Evolutionary conservation across 2,888 invertebrate genomes (phyloP).

Genomic region (Belgica antarctica): DNA sequence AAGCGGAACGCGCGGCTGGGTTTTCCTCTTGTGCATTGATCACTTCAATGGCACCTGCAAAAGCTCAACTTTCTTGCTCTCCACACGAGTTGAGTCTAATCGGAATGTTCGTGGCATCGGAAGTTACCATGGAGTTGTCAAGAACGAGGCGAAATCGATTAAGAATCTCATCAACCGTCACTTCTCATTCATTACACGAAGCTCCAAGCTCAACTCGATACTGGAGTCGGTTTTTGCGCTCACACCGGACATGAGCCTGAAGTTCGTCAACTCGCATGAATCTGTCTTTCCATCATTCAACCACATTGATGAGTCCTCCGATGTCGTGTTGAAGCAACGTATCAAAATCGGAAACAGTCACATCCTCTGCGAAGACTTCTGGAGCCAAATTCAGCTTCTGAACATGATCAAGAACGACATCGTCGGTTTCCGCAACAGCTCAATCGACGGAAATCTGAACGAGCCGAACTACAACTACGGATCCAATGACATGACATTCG

Average conservation of each 20-base stretch:
- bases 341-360: slow-evolving; percentile 49
- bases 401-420: slow-evolving; percentile 52
- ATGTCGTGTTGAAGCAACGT: slow-evolving; percentile 50
- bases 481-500: slow-evolving; percentile 46
- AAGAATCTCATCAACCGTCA: slow-evolving; percentile 49
- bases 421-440: slow-evolving; percentile 48
- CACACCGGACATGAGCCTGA: slow-evolving; percentile 49
- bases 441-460: slow-evolving; percentile 44
- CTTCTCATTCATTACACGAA: slow-evolving; percentile 44
- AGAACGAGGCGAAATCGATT: slow-evolving; percentile 48
- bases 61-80: slow-evolving; percentile 48
- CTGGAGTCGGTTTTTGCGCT: slow-evolving; percentile 51
- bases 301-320: slow-evolving; percentile 49
- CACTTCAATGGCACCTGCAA: not conserved
- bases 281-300: slow-evolving; percentile 48
- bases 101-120: slow-evolving; percentile 50
- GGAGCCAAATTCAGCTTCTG: slow-evolving; percentile 51
- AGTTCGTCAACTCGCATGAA: slow-evolving; percentile 49
- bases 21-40: slow-evolving; percentile 50
- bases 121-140: slow-evolving; percentile 48
- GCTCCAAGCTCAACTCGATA: slow-evolving; percentile 44
- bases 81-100: slow-evolving; percentile 49
- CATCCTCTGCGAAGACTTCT: slow-evolving; percentile 50
- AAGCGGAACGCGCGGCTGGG: slow-evolving; percentile 53
- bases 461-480: slow-evolving; percentile 51